These are phyloP conservation scores for Troilus luridus DNA, from an alignment of 2,888 invertebrate genomes.

Conservation along the genomic window DNA sequence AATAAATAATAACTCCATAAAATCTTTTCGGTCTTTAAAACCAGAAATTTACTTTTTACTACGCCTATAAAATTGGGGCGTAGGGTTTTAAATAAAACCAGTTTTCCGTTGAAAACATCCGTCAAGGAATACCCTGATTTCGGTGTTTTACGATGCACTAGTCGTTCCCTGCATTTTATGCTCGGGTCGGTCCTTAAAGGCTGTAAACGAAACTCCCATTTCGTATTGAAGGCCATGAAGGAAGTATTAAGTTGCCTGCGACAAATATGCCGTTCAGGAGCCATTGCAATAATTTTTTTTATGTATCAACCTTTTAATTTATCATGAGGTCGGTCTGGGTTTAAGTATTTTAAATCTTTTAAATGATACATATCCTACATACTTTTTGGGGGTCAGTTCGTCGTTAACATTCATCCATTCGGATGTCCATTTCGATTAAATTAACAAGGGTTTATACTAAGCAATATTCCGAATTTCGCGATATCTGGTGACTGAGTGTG, in stretches of 20 bases:
- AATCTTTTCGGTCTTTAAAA: background rate
- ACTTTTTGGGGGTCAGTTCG: too few relatives aligned
- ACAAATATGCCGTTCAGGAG: background rate
- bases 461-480: too few relatives aligned
- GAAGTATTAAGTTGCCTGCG: slow-evolving; percentile 35
- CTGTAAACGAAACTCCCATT: slow-evolving; percentile 49
- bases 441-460: too few relatives aligned
- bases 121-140: slow-evolving; percentile 27
- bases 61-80: slow-evolving; percentile 31
- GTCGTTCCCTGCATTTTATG: slow-evolving; percentile 33
- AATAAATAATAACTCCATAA: background rate
- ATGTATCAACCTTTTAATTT: background rate
- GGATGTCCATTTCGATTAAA: too few relatives aligned
- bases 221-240: slow-evolving; percentile 37
- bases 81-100: slow-evolving; percentile 7
- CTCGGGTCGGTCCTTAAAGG: slow-evolving; percentile 44
- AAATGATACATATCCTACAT: too few relatives aligned
- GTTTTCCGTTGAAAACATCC: background rate
- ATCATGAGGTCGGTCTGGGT: background rate
- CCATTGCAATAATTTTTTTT: background rate
- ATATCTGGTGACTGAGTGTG: too few relatives aligned
- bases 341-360: too few relatives aligned
- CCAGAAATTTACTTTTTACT: slow-evolving; percentile 27
- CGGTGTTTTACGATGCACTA: slow-evolving; percentile 39
- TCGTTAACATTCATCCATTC: too few relatives aligned